Evolutionary conservation across 2,888 invertebrate genomes (phyloP), one percentile per base, ranked within the genome.

Genomic region (Meiosimyza decipiens): DNA sequence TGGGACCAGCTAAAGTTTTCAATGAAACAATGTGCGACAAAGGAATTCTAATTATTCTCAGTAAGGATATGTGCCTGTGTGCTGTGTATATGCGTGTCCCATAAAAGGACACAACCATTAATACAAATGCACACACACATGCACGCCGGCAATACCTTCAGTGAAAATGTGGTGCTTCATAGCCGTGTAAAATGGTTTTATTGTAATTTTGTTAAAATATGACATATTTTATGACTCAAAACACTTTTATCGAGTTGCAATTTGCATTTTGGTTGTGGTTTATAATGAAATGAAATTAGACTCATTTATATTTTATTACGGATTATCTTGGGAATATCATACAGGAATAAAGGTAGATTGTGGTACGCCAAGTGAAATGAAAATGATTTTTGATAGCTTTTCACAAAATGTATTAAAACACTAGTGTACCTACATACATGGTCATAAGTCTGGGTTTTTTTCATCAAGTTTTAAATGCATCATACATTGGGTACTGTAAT

Each of bases 201-300:
- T 83, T 81, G 79, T 80, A 83, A 83, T 82, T 80, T 81, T 78
- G 81, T 80, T 84, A 82, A 84, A 84, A 83, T 84, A 83, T 82
- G 84, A 84, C 83, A 84, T 82, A 83, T 84, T 84, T 84, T 83
- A 84, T 84, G 80, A 78, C 81, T 82, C 83, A 80, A 71, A 79
- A 80, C 74, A 78, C 78, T 80, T 82, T 82, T 82, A 82, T 82
- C 82, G 71, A 75, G 79, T 78, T 79, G 74, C 78, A 77, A 80
- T 82, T 82, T 82, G 80, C 82, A 82, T 82, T 79, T 71, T 76
- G 74, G 73, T 63, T 59, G 52, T 28, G 40, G 49, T 16, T 50
- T 18, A 75, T 80, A 80, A 82, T 82, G 79, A 81, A 84, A 82
- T 81, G 79, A 78, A 84, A 84, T 83, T 80, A 82, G 80, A 83